These are phyloP conservation scores for Oasisia sp. DNA, from an alignment of 2,888 invertebrate genomes.

Conservation along the genomic window DNA sequence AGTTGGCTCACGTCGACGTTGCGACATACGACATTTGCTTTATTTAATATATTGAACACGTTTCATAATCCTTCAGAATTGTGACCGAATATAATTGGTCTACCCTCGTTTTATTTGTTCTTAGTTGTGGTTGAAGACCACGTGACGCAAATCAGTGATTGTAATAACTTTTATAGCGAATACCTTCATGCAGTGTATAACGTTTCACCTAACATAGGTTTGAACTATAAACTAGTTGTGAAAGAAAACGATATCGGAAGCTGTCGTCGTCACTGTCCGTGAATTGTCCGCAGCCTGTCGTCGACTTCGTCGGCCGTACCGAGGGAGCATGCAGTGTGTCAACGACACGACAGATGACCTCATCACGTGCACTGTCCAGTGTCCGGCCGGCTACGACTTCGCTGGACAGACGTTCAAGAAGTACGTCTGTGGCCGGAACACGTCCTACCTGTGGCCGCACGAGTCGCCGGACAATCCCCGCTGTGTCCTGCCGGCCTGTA, in stretches of 20 bases:
- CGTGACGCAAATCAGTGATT: too few species aligned
- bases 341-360: constrained; percentile 45
- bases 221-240: background rate
- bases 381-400: constrained; percentile 42
- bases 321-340: constrained; percentile 54
- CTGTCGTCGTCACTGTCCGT: background rate
- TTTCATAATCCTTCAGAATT: too few species aligned
- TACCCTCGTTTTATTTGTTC: too few species aligned
- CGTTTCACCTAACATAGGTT: background rate
- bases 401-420: constrained; percentile 33
- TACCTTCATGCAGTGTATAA: too few species aligned
- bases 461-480: constrained; percentile 41
- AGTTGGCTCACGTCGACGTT: too few species aligned
- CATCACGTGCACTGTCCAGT: constrained; percentile 46
- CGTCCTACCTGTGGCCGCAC: constrained; percentile 41
- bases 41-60: too few species aligned
- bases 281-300: constrained; percentile 32
- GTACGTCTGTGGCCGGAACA: constrained; percentile 39
- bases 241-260: background rate
- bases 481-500: constrained; percentile 39
- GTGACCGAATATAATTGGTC: too few species aligned
- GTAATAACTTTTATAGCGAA: too few species aligned
- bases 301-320: constrained; percentile 45
- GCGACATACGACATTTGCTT: too few species aligned
- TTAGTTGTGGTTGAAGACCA: too few species aligned